Evolutionary conservation across 2,888 invertebrate genomes (phyloP), one percentile per base, ranked within the genome.

Genomic region (Cerastis rubricosa): DNA sequence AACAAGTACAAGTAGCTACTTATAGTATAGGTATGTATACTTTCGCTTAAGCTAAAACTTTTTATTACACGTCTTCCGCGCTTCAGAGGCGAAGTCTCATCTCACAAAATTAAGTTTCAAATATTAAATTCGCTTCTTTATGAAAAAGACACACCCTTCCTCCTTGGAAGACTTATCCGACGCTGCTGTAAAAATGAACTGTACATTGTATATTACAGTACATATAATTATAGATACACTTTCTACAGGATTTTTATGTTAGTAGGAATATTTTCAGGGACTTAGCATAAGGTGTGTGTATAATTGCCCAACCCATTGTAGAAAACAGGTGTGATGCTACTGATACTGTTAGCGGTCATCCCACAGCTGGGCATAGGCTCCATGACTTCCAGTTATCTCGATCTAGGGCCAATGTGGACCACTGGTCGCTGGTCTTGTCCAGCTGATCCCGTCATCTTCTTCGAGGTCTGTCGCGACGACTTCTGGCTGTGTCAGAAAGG

Each of bases 31-130:
- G 3, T 57, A 75, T 6, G 5, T 64, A 64, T 17, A 83, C 57
- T 49, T 84, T 84, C 35, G 17, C 17, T 74, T 35, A 51, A 83
- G 74, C 79, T 78, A 71, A 59, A 87, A 84, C 87, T 89, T 91
- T 87, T 90, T 90, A 90, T 89, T 88, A 87, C 88, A 84, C 76
- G 80, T 76, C 76, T 83, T 74, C 54, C 70, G 74, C 75, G 80
- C 61, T 79, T 67, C 65, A 72, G 84, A 76, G 40, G 85, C 78
- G 78, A 40, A 89, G 89, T 90, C 92, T 94, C 93, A 94, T 95
- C 94, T 92, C 89, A 85, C 90, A 92, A 95, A 95, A 95, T 95
- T 95, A 95, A 95, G 90, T 95, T 95, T 95, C 92, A 93, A 94
- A 95, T 95, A 95, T 95, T 94, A 94, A 95, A 95, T 94, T 93